Percentiles rank a stretch among this genome's conserved stretches.
phyloP scores from a whole-genome alignment of 2,888 invertebrate species.

The Phlogophora meticulosa region DNA sequence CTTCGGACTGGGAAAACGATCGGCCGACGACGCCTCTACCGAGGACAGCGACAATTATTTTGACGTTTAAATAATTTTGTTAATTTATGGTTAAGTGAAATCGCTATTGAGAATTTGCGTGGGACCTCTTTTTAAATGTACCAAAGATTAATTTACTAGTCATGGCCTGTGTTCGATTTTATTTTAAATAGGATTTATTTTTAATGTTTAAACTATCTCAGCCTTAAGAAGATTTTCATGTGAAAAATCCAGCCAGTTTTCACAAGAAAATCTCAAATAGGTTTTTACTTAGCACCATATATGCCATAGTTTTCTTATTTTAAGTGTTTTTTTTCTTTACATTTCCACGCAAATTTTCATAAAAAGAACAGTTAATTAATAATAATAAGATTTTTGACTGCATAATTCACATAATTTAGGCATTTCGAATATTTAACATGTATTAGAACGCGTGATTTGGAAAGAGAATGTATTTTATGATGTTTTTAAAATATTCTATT shows the following conservation, averaged over 20 bases:
- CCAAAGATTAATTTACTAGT: constrained; percentile 62
- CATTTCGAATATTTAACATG: constrained; percentile 55
- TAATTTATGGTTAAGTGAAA: constrained; percentile 56
- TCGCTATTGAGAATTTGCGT: constrained; percentile 70
- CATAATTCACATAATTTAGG: constrained; percentile 68
- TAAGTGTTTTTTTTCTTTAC: not conserved
- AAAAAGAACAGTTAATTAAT: constrained; percentile 64
- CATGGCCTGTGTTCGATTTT: constrained; percentile 11
- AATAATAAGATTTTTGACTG: constrained; percentile 75
- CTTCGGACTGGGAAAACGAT: constrained; percentile 91
- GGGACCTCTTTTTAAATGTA: constrained; percentile 51
- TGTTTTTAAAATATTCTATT: constrained; percentile 55
- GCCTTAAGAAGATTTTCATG: constrained; percentile 70
- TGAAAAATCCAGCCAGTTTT: constrained; percentile 85
- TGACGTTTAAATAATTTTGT: constrained; percentile 78
- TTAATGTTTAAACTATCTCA: constrained; percentile 2
- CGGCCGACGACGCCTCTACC: constrained; percentile 74
- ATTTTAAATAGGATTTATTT: constrained; percentile 9
- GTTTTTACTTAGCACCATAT: not conserved
- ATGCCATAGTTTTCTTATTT: constrained; percentile 6
- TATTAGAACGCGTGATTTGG: constrained; percentile 50
- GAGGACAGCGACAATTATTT: constrained; percentile 79
- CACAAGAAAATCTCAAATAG: constrained; percentile 73
- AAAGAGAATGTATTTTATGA: constrained; percentile 67
- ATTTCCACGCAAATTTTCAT: constrained; percentile 66